Evolutionary conservation across 2,113 vertebrate genomes (phyloP), one percentile per base, ranked within the genome.

Genomic region (Neoarius graeffei): DNA sequence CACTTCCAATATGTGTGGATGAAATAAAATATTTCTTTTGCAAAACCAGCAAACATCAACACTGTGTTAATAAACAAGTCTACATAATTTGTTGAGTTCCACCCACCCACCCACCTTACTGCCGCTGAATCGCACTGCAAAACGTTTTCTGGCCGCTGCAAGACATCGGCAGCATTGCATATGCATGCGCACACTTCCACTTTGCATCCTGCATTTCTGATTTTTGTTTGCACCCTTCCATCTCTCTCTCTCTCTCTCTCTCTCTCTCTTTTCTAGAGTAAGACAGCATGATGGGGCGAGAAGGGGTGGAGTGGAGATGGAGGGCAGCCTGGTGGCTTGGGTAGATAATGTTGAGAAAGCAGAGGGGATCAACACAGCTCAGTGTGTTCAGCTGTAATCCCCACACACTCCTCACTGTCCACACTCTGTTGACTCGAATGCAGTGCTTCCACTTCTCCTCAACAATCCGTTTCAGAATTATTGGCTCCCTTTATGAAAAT

Each of bases 181-280:
- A 90, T 90, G 84, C 87, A 90, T 84, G 60, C 20, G 1, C 84
- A 88, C 84, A 86, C 71, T 80, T 86, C 56, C 2, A 67, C 85
- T 86, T 69, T 66, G 62, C 62, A 35, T 17, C 85, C n/a, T 48
- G 25, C 27, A 77, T 83, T 83, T 83, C 25, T 52, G 77, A 77
- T 90, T 20, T 62, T 27, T 76, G 8, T 25, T 62, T 42, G 66
- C 82, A 42, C 83, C 66, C 15, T 83, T 81, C 30, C 82, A 19
- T 73, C 42, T 80, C 59, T 80, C 35, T 50, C 56, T 71, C 81
- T 42, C 35, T 56, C 56, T 71, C 81, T 73, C 42, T 80, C 59
- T 80, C 35, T 50, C 56, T 71, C 81, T 42, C 35, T 56, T 52
- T 56, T 14, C 13, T 8, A 17, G n/a, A 42, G 50, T 27, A 25